Percentiles rank a stretch among this genome's conserved stretches.
phyloP scores from a whole-genome alignment of 2,113 vertebrate genomes.

The Anoplopoma fimbria region DNA sequence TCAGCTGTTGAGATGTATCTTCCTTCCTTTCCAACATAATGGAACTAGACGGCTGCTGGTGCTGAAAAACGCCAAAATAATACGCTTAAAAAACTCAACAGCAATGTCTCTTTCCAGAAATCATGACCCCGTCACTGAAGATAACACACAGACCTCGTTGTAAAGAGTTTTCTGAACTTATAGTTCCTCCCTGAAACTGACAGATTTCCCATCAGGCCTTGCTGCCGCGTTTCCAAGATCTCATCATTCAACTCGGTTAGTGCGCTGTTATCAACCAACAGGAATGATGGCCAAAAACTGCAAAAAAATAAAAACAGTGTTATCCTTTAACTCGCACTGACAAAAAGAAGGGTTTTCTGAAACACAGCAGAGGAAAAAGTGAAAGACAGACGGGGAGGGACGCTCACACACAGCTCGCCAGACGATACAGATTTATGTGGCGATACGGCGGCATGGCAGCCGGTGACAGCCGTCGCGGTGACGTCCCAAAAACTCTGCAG shows the following conservation, averaged over 20 bases:
- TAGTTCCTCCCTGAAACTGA: no score
- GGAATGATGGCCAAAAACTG: background rate
- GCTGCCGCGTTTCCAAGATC: background rate
- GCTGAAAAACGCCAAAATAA: no score
- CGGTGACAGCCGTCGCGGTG: slow-evolving; percentile 68
- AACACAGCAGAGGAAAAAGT: slow-evolving; percentile 28
- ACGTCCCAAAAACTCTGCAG: slow-evolving; percentile 67
- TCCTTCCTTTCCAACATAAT: background rate
- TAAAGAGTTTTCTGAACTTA: no score
- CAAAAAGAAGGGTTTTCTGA: background rate
- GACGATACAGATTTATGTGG: slow-evolving; percentile 65
- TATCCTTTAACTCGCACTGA: slow-evolving; percentile 16
- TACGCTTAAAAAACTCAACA: no score
- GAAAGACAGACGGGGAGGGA: slow-evolving; percentile 8
- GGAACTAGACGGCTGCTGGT: background rate
- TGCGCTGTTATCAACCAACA: background rate
- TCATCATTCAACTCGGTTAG: background rate
- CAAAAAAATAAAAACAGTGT: slow-evolving; percentile 12
- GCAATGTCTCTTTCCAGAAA: no score
- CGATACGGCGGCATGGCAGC: slow-evolving; percentile 56
- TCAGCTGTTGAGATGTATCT: background rate
- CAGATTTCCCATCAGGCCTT: background rate
- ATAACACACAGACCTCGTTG: background rate
- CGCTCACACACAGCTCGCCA: slow-evolving; percentile 23
- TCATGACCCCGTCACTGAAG: background rate